Conservation (phyloP, 37 sponge, comb jelly and placozoan species). For the Hormiphora californensis region DNA sequence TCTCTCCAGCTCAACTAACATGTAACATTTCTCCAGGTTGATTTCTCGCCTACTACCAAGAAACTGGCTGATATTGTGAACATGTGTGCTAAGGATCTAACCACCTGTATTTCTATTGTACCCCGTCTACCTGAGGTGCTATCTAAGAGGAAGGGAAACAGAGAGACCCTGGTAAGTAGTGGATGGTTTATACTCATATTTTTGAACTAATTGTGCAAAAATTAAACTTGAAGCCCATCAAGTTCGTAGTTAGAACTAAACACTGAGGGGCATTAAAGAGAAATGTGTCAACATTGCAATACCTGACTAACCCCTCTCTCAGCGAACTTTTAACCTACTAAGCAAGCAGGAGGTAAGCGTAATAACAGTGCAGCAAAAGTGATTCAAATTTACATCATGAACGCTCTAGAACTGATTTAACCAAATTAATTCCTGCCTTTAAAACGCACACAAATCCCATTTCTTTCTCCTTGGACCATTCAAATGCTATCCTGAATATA, state of each 20-base stretch:
- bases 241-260: no score
- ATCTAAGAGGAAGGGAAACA: constrained; percentile 57
- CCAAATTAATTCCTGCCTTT: neutral
- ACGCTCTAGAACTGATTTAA: neutral
- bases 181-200: no score
- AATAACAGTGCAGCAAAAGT: neutral
- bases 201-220: no score
- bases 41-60: constrained; percentile 73
- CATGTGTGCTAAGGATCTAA: constrained; percentile 63
- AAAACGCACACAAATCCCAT: neutral
- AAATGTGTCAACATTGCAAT: no score
- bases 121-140: constrained; percentile 81
- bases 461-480: neutral
- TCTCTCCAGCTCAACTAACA: no score
- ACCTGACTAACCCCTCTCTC: neutral
- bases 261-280: no score
- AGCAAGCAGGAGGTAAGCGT: constrained; percentile 33
- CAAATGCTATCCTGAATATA: no score
- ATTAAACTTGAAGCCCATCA: no score
- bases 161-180: constrained; percentile 31
- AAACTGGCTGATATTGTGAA: constrained; percentile 66
- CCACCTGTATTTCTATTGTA: constrained; percentile 62
- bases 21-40: constrained; percentile 56
- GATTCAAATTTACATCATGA: neutral
- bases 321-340: neutral